Conservation (phyloP, 2,797 vertebrate species). For the Betta splendens region DNA sequence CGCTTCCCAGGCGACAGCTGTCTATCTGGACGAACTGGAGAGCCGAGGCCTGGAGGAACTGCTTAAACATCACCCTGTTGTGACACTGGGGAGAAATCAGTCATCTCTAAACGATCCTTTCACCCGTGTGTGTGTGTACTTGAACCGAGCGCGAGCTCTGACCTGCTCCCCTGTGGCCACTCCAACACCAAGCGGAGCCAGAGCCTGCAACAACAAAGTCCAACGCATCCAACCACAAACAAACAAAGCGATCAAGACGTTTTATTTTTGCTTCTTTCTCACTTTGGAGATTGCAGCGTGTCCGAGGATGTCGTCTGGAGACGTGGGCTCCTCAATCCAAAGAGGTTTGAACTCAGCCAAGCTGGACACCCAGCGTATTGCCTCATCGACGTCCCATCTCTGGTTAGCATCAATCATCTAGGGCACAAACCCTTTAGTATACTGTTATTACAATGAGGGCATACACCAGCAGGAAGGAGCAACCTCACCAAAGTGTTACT, state of each 20-base stretch:
- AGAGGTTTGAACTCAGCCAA: constrained; percentile 83
- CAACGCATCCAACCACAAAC: neutral
- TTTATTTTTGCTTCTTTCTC: constrained; percentile 1
- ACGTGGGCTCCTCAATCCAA: constrained; percentile 88
- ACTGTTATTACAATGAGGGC: neutral
- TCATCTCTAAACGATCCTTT: neutral
- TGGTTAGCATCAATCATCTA: constrained; percentile 89
- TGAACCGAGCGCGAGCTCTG: constrained; percentile 25
- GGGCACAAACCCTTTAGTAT: neutral
- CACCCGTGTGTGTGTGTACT: neutral
- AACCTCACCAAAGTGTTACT: constrained; percentile 78
- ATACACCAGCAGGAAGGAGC: rapidly evolving
- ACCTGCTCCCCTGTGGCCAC: constrained; percentile 86
- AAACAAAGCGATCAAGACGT: neutral
- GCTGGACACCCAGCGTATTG: constrained; percentile 79
- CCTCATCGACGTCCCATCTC: constrained; percentile 85
- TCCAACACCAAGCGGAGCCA: constrained; percentile 81
- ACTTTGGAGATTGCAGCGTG: constrained; percentile 85
- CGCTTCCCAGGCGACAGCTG: constrained; percentile 88
- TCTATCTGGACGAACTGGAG: constrained; percentile 90
- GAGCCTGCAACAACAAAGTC: constrained; percentile 72
- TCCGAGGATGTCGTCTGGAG: constrained; percentile 86
- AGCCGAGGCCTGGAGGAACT: constrained; percentile 86
- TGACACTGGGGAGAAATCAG: constrained; percentile 73
- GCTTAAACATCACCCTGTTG: constrained; percentile 89